Base-by-base conservation (phyloP, 2,888 invertebrate genomes). In the Scrobipalpa atriplicella region DNA sequence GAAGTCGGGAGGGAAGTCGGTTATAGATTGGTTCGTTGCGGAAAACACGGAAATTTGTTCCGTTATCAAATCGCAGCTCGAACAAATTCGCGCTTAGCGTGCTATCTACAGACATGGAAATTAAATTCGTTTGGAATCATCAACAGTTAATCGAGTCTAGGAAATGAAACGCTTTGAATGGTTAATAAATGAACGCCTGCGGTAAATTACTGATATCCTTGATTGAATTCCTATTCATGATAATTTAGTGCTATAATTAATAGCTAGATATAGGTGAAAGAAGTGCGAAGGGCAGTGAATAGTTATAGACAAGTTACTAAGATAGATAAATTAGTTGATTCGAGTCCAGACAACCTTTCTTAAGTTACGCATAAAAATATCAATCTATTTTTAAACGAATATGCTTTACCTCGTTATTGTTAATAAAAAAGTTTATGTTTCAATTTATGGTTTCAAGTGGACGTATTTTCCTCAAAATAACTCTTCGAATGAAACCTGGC, bases 31-130 rank as follows among this genome's bases (percentile, higher is more conserved):
- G 66, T 70, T 73, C 71, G 71, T 70, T 72, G 70, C 68, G 67
- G n/a, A 29, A 38, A 58, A 58, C 58, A 65, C 80, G 82, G 84
- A 83, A 84, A 84, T 84, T 81, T 77, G 78, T 77, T 84, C 72
- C 69, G 76, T 80, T 83, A 83, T 83, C 82, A 72, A 71, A 70
- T 73, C 70, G 71, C 7, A 36, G 16, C 6, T 72, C 29, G 29
- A 69, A 75, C 72, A 77, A 76, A 79, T 65, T 75, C 74, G 78
- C 78, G 78, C 82, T 79, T 77, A 66, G 66, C 60, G 38, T 21
- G 65, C 68, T 65, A 66, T 70, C 67, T 65, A 38, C 56, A 39
- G 58, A 47, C 47, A 54, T 64, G 67, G 68, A 69, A 69, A 71
- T 69, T 70, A 66, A 69, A 70, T 68, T 70, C 67, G 66, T 70